These are phyloP conservation scores for Cataglyphis albicans DNA, from an alignment of 2,888 invertebrate species.

Conservation along the genomic window DNA sequence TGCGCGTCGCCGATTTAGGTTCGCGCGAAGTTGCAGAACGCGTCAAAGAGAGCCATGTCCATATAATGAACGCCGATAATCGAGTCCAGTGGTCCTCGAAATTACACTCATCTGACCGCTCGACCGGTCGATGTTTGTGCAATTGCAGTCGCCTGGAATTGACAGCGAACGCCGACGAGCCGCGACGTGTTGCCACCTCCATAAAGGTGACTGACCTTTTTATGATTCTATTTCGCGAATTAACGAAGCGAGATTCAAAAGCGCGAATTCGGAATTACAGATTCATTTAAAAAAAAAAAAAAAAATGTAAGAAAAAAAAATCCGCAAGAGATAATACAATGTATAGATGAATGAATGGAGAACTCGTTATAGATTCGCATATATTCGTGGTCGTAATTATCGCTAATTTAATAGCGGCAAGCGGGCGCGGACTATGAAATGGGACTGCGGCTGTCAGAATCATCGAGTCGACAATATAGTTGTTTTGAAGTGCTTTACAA, in stretches of 20 bases:
- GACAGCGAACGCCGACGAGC: slow-evolving; percentile 27
- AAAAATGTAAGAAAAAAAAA: neutral
- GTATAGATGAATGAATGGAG: neutral
- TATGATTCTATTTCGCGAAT: neutral
- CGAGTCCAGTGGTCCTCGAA: slow-evolving; percentile 73
- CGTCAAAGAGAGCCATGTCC: slow-evolving; percentile 51
- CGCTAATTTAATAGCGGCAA: slow-evolving; percentile 13
- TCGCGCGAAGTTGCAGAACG: slow-evolving; percentile 7
- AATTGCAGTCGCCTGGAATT: slow-evolving; percentile 60
- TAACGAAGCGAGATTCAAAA: neutral
- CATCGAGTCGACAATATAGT: slow-evolving; percentile 51
- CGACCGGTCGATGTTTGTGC: slow-evolving; percentile 48
- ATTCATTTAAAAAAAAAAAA: neutral
- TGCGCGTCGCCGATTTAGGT: neutral
- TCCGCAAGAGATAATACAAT: neutral
- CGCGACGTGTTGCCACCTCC: slow-evolving; percentile 17
- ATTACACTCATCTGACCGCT: slow-evolving; percentile 70
- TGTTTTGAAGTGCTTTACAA: slow-evolving; percentile 57
- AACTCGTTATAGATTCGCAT: neutral
- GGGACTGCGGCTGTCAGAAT: slow-evolving; percentile 60
- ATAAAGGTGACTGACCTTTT: slow-evolving; percentile 11
- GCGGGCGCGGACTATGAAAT: slow-evolving; percentile 13
- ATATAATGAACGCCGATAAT: slow-evolving; percentile 77
- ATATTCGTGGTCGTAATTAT: slow-evolving; percentile 33
- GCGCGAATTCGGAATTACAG: neutral